A percentile compares a stretch with the other conserved stretches of the same genome.
These are phyloP conservation scores for Sinopyrophorus schimmeli DNA, from an alignment of 2,888 invertebrate species.

Conservation along the genomic window DNA sequence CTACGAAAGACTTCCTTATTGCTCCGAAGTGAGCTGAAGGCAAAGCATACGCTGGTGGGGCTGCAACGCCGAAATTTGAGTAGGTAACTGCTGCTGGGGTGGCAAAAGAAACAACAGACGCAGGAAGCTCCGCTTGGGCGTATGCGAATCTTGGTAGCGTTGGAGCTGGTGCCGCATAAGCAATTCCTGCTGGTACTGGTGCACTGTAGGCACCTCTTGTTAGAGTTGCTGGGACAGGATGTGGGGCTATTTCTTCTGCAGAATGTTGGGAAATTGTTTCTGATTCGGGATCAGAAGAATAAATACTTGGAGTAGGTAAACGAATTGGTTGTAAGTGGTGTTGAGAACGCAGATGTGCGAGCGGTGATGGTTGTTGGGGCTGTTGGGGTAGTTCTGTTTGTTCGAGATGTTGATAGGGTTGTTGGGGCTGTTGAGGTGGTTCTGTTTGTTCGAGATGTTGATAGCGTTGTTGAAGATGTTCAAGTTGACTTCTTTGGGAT, in stretches of 20 bases:
- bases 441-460: background rate
- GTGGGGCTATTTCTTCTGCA: background rate
- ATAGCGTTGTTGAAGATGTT: background rate
- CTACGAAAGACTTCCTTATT: too few species aligned
- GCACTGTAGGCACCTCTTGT: constrained; percentile 39
- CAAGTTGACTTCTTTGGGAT: background rate
- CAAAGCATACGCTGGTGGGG: background rate
- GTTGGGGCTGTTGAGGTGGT: background rate
- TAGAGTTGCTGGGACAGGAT: background rate
- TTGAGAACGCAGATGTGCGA: too few species aligned
- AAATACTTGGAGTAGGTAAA: too few species aligned
- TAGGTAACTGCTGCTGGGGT: too few species aligned
- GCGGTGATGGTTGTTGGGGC: background rate
- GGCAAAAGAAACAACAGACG: too few species aligned
- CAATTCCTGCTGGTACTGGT: constrained; percentile 39
- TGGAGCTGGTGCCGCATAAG: constrained; percentile 54
- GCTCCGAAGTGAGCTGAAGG: too few species aligned
- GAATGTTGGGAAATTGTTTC: too few species aligned
- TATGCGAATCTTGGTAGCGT: too few species aligned
- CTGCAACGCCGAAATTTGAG: too few species aligned
- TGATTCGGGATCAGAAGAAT: too few species aligned
- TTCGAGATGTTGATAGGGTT: background rate
- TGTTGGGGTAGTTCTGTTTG: background rate
- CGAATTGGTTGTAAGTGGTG: constrained; percentile 47
- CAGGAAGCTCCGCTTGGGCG: too few species aligned